Conservation (phyloP, 1,140 invertebrate species). For the Catajapyx aquilonaris region DNA sequence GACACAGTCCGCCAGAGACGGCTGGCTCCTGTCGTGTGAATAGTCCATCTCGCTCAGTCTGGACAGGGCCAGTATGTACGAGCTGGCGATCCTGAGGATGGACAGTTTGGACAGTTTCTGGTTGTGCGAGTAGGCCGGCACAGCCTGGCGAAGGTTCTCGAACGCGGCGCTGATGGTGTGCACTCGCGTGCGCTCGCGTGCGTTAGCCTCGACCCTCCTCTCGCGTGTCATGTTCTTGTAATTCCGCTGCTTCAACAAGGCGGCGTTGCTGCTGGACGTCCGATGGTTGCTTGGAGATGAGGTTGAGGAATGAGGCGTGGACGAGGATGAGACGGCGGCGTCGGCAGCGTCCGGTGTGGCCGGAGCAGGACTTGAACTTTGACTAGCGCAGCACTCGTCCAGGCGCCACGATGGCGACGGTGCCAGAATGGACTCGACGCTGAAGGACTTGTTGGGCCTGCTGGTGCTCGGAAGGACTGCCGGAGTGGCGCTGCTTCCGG, state of each 20-base stretch:
- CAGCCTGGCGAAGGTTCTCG: conserved; percentile 58
- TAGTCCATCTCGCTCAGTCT: conserved; percentile 40
- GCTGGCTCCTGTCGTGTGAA: conserved; percentile 23
- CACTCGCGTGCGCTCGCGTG: conserved; percentile 70
- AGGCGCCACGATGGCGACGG: too few relatives aligned
- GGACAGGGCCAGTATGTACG: conserved; percentile 68
- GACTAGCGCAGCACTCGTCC: too few relatives aligned
- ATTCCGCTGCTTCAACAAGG: conserved; percentile 64
- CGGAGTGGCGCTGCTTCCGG: too few relatives aligned
- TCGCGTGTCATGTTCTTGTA: conserved; percentile 91
- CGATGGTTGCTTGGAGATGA: too few relatives aligned
- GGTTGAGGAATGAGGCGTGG: conserved; percentile 5
- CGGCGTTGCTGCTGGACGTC: too few relatives aligned
- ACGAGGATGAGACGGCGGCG: conserved; percentile 1
- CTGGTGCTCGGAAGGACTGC: too few relatives aligned
- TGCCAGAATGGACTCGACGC: too few relatives aligned
- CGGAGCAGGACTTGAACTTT: too few relatives aligned
- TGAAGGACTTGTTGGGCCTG: too few relatives aligned
- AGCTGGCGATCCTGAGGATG: conserved; percentile 72
- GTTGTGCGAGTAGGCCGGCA: conserved; percentile 78
- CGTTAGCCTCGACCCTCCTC: conserved; percentile 78
- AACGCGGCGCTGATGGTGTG: conserved; percentile 90
- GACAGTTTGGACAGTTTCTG: conserved; percentile 83
- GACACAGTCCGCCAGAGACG: conserved; percentile 48
- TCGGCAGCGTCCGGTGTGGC: conserved; percentile 9